These are phyloP conservation scores for Plecturocebus donacophilus DNA, from an alignment of 2,113 vertebrate species.

Conservation along the genomic window DNA sequence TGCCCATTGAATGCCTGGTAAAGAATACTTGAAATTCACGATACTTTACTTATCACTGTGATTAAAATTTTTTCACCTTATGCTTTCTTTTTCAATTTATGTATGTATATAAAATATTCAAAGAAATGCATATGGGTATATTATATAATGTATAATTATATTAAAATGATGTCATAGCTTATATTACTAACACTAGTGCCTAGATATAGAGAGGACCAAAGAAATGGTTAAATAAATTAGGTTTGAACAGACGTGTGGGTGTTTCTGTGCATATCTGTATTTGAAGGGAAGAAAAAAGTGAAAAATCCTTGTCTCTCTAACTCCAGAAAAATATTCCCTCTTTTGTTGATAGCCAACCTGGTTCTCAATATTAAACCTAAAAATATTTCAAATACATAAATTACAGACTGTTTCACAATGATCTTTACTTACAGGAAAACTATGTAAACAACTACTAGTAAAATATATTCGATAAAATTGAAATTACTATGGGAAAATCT, in stretches of 20 bases:
- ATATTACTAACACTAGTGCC: neutral
- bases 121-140: neutral
- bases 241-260: neutral
- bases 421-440: neutral
- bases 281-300: neutral
- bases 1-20: neutral
- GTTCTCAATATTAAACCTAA: neutral
- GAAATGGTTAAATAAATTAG: neutral
- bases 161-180: neutral
- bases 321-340: neutral
- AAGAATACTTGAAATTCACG: constrained; percentile 18
- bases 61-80: neutral
- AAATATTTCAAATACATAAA: neutral
- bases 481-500: neutral
- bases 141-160: neutral
- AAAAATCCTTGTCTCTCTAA: neutral
- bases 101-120: neutral
- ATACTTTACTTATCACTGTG: neutral
- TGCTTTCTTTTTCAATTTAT: neutral
- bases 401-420: neutral
- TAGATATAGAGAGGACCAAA: neutral
- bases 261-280: neutral
- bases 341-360: neutral
- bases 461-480: neutral
- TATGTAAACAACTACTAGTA: neutral